A percentile compares a stretch with the other conserved stretches of the same genome.
Evolutionary conservation across 2,888 invertebrate genomes (phyloP).

Genomic region (Didymodactylos carnosus): DNA sequence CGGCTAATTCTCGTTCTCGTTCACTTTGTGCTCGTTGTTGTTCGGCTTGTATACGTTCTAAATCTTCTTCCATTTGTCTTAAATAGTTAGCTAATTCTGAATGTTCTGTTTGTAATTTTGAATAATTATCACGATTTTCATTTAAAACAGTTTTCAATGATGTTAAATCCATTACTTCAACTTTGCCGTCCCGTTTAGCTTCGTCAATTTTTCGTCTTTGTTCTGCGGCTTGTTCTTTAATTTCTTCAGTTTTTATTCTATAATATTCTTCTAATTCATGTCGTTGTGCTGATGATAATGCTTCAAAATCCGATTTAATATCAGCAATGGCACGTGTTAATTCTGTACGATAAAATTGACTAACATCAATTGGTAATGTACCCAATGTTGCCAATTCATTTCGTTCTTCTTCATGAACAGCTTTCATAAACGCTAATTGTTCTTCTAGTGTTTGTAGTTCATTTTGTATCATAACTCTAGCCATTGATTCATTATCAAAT

Average conservation of each 20-base stretch:
- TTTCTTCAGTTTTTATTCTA: conserved; percentile 13
- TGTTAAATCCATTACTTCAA: not conserved
- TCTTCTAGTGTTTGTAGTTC: conserved; percentile 14
- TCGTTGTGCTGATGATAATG: conserved; percentile 8
- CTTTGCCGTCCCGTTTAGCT: not conserved
- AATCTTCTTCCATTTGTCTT: conserved; percentile 10
- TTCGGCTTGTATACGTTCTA: not conserved
- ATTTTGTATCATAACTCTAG: conserved; percentile 10
- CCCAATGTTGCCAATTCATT: conserved; percentile 4
- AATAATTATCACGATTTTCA: conserved; percentile 3
- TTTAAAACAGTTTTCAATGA: conserved; percentile 2
- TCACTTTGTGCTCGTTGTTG: conserved; percentile 1
- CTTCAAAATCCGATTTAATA: conserved; percentile 10
- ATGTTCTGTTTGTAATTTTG: conserved; percentile 1
- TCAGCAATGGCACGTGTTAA: conserved; percentile 9
- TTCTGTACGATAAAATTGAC: conserved; percentile 12
- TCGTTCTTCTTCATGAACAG: conserved; percentile 14
- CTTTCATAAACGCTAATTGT: conserved; percentile 10
- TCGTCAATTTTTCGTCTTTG: conserved; percentile 7
- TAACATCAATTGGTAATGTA: conserved; percentile 10
- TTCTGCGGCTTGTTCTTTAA: conserved; percentile 5
- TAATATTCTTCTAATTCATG: conserved; percentile 13
- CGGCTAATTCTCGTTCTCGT: conserved; percentile 8
- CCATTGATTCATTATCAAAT: conserved; percentile 11
- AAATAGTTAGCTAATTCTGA: not conserved